Percentiles rank a stretch among this genome's conserved stretches.
phyloP scores from a whole-genome alignment of 2,797 vertebrate species.

The Chloroceryle amazona region DNA sequence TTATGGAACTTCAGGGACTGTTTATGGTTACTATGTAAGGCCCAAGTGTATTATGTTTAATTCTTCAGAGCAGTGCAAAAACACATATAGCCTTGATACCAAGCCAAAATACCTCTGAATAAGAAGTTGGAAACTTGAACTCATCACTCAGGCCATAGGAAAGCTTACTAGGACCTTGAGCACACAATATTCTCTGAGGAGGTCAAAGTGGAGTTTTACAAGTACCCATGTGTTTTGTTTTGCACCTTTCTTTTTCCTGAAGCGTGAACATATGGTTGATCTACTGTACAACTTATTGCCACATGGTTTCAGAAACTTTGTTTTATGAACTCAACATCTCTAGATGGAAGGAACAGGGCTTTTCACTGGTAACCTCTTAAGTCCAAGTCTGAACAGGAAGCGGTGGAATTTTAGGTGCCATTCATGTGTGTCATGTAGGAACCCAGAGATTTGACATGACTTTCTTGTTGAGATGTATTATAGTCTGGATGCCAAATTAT shows the following conservation, averaged over 20 bases:
- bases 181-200: neutral
- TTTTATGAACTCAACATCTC: neutral
- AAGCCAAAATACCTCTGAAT: slow-evolving; percentile 18
- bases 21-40: neutral
- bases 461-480: neutral
- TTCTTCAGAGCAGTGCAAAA: slow-evolving; percentile 1
- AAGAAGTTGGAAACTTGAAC: slow-evolving; percentile 26
- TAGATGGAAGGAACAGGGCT: neutral
- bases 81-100: neutral
- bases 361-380: neutral
- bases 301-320: neutral
- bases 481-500: neutral
- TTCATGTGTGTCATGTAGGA: neutral
- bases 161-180: neutral
- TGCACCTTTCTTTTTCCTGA: neutral
- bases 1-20: neutral
- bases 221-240: neutral
- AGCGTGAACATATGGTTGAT: neutral
- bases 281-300: neutral
- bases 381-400: neutral
- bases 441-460: neutral
- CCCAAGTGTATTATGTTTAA: neutral
- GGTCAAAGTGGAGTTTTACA: neutral
- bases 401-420: neutral
- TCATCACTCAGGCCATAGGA: neutral